Conservation (phyloP, 2,113 vertebrate species). For the Bufo bufo region DNA sequence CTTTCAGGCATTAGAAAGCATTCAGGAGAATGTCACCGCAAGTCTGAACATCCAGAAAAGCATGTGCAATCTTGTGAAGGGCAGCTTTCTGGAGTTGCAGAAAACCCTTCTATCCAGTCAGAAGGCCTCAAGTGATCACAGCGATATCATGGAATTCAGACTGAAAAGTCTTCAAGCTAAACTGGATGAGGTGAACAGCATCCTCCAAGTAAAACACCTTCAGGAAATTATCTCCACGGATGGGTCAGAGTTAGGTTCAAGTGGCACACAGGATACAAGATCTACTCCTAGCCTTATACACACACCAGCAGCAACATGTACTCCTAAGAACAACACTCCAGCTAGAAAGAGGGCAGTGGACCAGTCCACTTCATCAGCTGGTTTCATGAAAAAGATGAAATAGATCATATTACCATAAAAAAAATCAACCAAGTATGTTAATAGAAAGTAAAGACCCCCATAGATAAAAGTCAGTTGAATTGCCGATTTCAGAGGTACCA, state of each 20-base stretch:
- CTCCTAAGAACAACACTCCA: neutral
- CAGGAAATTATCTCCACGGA: slow-evolving; percentile 5
- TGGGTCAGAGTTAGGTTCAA: neutral
- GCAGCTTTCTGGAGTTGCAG: slow-evolving; percentile 26
- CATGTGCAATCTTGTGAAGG: neutral
- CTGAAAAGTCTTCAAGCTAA: neutral
- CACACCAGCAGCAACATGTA: neutral
- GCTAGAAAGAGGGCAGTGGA: neutral
- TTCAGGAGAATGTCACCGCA: neutral
- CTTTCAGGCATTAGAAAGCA: neutral
- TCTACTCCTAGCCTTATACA: neutral
- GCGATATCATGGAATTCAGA: neutral
- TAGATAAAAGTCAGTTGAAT: too few species aligned
- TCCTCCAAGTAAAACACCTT: neutral
- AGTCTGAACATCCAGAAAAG: slow-evolving; percentile 9
- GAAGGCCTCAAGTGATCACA: neutral
- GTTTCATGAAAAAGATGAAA: neutral
- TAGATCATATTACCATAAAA: neutral
- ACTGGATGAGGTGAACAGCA: slow-evolving; percentile 12
- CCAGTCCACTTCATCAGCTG: neutral
- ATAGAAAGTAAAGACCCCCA: too few species aligned
- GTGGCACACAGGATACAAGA: neutral
- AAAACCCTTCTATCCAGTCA: neutral
- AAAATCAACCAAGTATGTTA: neutral
- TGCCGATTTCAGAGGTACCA: too few species aligned